Evolutionary conservation across 2,113 vertebrate species (phyloP).

Genomic region (Sebastes schlegelii): DNA sequence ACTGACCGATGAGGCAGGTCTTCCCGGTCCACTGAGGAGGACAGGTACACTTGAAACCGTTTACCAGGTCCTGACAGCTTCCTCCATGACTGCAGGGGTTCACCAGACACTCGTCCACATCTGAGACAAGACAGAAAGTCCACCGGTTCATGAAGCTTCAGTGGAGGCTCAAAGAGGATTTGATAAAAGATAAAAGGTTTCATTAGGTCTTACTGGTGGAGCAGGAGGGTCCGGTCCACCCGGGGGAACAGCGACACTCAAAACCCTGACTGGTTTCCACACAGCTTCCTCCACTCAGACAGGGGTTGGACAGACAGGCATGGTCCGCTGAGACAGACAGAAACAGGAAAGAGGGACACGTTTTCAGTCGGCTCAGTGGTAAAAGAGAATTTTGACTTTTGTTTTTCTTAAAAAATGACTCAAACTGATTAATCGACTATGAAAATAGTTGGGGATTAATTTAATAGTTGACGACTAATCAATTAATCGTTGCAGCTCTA

Average conservation of each 20-base stretch:
- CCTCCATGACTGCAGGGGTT: slow-evolving; percentile 93
- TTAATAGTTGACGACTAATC: no score
- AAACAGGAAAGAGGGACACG: background rate
- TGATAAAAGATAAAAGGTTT: no score
- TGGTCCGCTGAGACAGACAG: slow-evolving; percentile 85
- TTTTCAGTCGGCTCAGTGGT: background rate
- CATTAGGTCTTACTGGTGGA: slow-evolving; percentile 84
- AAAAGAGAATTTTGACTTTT: no score
- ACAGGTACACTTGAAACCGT: slow-evolving; percentile 91
- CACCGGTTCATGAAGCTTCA: background rate
- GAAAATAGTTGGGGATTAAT: no score
- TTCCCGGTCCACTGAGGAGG: slow-evolving; percentile 94
- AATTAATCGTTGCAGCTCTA: no score
- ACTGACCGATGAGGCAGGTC: slow-evolving; percentile 88
- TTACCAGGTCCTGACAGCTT: slow-evolving; percentile 90
- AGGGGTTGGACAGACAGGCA: slow-evolving; percentile 92
- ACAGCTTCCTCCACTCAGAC: slow-evolving; percentile 89
- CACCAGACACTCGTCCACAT: slow-evolving; percentile 91
- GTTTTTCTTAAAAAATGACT: no score
- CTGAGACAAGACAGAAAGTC: slow-evolving; percentile 56
- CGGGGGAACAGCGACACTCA: slow-evolving; percentile 88
- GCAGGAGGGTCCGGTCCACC: slow-evolving; percentile 92
- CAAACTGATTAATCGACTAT: no score
- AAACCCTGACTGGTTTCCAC: slow-evolving; percentile 88
- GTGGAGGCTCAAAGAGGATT: background rate